phyloP scores from a whole-genome alignment of 1,140 invertebrate genomes.

The Drosophila seguyi region DNA sequence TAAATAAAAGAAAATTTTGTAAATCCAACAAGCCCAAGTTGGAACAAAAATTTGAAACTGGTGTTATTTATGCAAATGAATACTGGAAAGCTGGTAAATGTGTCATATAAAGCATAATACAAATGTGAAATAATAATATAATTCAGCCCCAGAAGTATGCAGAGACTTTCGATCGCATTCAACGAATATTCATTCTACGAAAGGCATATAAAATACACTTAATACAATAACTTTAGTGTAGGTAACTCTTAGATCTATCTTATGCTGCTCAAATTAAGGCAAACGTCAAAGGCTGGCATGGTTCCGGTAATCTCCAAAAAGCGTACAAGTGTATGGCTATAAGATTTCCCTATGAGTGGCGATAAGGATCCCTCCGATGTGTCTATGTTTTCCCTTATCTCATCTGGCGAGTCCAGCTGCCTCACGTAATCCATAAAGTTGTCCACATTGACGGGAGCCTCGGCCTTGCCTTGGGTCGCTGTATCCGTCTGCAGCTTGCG shows the following conservation, averaged over 20 bases:
- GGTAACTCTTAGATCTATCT: slow-evolving; percentile 23
- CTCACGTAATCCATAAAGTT: slow-evolving; percentile 79
- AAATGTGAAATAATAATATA: background rate
- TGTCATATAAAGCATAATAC: background rate
- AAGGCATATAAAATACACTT: slow-evolving; percentile 27
- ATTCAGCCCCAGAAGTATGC: slow-evolving; percentile 19
- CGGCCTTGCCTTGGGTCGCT: slow-evolving; percentile 15
- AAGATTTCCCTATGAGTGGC: background rate
- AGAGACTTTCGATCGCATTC: background rate
- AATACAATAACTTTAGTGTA: background rate
- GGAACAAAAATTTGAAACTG: background rate
- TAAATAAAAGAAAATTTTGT: slow-evolving; percentile 44
- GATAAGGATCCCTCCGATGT: background rate
- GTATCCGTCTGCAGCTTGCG: slow-evolving; percentile 58
- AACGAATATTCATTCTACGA: slow-evolving; percentile 24
- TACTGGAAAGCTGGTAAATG: no score
- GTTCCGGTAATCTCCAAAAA: slow-evolving; percentile 62
- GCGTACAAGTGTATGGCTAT: slow-evolving; percentile 28
- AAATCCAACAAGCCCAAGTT: slow-evolving; percentile 18
- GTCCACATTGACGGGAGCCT: slow-evolving; percentile 62
- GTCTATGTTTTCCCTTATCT: background rate
- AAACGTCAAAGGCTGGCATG: slow-evolving; percentile 29
- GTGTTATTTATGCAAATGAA: background rate
- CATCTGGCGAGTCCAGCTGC: slow-evolving; percentile 44
- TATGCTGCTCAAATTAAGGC: slow-evolving; percentile 36